Conservation (phyloP, 2,888 invertebrate genomes). For the Caenorhabditis panamensis region DNA sequence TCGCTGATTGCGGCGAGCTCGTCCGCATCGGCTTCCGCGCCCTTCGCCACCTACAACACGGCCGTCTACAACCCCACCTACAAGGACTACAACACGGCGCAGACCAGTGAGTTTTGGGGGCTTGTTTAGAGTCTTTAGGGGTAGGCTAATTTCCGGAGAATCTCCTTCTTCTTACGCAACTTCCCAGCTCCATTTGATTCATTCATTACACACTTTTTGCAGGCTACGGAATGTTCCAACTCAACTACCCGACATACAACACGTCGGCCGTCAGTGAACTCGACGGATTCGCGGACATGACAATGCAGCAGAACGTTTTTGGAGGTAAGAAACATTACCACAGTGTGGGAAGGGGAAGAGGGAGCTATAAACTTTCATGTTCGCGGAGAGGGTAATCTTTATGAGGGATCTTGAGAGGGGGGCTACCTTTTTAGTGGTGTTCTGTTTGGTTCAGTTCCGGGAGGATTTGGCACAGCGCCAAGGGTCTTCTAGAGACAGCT, state of each 20-base stretch:
- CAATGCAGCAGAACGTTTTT: slow-evolving; percentile 64
- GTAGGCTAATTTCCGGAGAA: no score
- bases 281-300: slow-evolving; percentile 34
- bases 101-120: slow-evolving; percentile 18
- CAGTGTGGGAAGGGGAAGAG: background rate
- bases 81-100: slow-evolving; percentile 44
- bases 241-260: slow-evolving; percentile 55
- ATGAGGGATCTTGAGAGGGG: slow-evolving; percentile 13
- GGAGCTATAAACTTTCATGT: slow-evolving; percentile 30
- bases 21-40: slow-evolving; percentile 24
- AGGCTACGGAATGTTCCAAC: slow-evolving; percentile 63
- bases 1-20: slow-evolving; percentile 26
- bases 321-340: no score
- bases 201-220: slow-evolving; percentile 21
- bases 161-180: slow-evolving; percentile 8
- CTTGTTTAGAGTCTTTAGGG: no score
- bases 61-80: slow-evolving; percentile 28
- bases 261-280: slow-evolving; percentile 7
- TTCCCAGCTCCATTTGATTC: slow-evolving; percentile 1
- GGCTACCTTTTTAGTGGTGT: no score
- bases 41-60: slow-evolving; percentile 16
- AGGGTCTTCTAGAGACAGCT: no score
- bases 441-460: slow-evolving; percentile 1
- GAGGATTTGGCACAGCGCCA: no score
- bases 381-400: slow-evolving; percentile 17